Percentiles rank a stretch among this genome's conserved stretches.
Conservation (phyloP, 2,797 vertebrate species). For the Harpagifer antarcticus region DNA sequence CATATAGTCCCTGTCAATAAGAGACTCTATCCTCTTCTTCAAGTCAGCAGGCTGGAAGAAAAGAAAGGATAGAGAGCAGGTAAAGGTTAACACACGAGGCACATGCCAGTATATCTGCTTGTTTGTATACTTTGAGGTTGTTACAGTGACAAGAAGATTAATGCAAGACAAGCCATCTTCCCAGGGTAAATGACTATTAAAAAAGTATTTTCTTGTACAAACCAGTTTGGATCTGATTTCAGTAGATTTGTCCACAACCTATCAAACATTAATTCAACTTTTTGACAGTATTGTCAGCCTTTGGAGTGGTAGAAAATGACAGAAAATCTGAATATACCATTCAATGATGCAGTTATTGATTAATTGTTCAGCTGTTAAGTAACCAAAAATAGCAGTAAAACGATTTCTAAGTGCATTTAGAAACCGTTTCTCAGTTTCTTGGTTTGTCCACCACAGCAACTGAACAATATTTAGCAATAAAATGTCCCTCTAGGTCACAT, state of each 20-base stretch:
- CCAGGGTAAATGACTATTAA: background rate
- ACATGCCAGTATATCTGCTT: slow-evolving; percentile 12
- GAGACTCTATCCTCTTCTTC: slow-evolving; percentile 99
- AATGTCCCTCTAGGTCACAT: background rate
- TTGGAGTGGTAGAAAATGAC: too few relatives aligned
- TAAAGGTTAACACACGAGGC: slow-evolving; percentile 21
- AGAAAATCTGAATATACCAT: background rate
- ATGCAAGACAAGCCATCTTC: background rate
- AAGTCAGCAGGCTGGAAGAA: slow-evolving; percentile 94
- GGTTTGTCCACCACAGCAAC: background rate
- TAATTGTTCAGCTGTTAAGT: too few relatives aligned
- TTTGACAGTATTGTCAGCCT: too few relatives aligned
- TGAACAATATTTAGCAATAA: background rate
- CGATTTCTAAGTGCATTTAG: background rate
- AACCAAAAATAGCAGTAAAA: background rate
- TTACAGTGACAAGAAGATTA: slow-evolving; percentile 11
- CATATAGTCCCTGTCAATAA: slow-evolving; percentile 99
- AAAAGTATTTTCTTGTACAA: background rate
- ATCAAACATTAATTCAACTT: background rate
- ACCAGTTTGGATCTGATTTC: background rate
- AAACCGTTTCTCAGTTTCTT: background rate
- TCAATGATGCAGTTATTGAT: too few relatives aligned
- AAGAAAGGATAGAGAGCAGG: slow-evolving; percentile 17
- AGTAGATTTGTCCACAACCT: background rate
- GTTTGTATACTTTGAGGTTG: slow-evolving; percentile 19